Percentiles rank a stretch among this genome's conserved stretches.
Conservation (phyloP, 2,113 vertebrate genomes). For the Apaloderma vittatum region DNA sequence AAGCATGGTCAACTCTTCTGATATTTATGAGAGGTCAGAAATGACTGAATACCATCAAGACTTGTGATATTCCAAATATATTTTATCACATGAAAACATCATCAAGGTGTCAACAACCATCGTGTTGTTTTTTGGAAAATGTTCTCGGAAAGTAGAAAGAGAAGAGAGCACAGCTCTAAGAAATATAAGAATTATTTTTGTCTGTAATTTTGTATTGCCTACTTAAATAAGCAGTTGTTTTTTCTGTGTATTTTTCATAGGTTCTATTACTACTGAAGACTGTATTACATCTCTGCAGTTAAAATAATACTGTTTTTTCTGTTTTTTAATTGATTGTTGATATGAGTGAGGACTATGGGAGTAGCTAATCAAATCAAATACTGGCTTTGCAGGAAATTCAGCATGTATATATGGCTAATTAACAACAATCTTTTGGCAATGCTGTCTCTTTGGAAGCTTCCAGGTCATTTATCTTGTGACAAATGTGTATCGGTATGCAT, state of each 20-base stretch:
- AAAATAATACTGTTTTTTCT: neutral
- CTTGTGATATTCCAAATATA: neutral
- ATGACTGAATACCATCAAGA: neutral
- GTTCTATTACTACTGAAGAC: neutral
- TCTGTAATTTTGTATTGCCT: neutral
- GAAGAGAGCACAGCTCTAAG: neutral
- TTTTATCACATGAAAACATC: neutral
- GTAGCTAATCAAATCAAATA: neutral
- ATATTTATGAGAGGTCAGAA: neutral
- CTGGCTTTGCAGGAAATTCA: neutral
- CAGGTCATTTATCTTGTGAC: neutral
- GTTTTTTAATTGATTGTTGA: neutral
- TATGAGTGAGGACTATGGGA: neutral
- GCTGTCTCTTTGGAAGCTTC: neutral
- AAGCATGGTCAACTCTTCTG: neutral
- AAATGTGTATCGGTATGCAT: neutral
- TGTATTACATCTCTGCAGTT: neutral
- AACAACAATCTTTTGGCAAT: neutral
- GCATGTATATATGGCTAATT: neutral
- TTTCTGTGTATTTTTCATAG: neutral
- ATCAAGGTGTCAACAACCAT: neutral
- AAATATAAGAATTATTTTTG: neutral
- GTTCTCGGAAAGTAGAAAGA: neutral
- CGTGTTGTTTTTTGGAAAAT: neutral
- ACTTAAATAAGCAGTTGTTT: neutral